A percentile compares a stretch with the other conserved stretches of the same genome.
Conservation (phyloP, 2,888 invertebrate genomes). For the Maniola hyperantus region DNA sequence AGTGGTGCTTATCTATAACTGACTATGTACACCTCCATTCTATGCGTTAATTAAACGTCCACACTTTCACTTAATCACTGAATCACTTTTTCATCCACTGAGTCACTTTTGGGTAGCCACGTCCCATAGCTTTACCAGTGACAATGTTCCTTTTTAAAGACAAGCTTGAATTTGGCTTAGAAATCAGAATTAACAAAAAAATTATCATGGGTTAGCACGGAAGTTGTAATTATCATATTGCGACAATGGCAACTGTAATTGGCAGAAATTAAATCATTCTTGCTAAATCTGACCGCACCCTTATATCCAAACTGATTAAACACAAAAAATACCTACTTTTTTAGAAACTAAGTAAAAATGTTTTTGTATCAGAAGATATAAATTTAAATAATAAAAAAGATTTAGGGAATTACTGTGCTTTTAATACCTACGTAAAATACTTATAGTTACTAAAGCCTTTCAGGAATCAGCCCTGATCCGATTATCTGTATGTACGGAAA, state of each 20-base stretch:
- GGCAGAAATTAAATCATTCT: neutral
- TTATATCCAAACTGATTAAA: too few species aligned
- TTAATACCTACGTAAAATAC: too few species aligned
- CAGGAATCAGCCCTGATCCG: too few species aligned
- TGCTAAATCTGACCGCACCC: neutral
- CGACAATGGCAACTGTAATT: neutral
- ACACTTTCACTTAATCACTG: slow-evolving; percentile 55
- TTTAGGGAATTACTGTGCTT: too few species aligned
- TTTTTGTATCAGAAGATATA: too few species aligned
- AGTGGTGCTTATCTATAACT: slow-evolving; percentile 62
- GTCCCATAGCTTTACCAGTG: slow-evolving; percentile 73
- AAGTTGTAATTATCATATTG: neutral
- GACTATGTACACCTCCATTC: slow-evolving; percentile 58
- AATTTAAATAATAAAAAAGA: too few species aligned
- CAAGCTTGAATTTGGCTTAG: slow-evolving; percentile 22
- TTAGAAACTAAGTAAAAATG: too few species aligned
- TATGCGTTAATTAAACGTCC: slow-evolving; percentile 48
- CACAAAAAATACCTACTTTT: too few species aligned
- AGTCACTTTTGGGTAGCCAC: slow-evolving; percentile 40
- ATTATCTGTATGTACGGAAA: too few species aligned
- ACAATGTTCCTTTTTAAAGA: slow-evolving; percentile 72
- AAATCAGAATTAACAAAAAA: slow-evolving; percentile 12
- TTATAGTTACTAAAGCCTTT: too few species aligned
- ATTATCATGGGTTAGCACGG: neutral
- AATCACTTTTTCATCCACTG: slow-evolving; percentile 46